These are phyloP conservation scores for Spondyliosoma cantharus DNA, from an alignment of 2,797 vertebrate species.

Conservation along the genomic window DNA sequence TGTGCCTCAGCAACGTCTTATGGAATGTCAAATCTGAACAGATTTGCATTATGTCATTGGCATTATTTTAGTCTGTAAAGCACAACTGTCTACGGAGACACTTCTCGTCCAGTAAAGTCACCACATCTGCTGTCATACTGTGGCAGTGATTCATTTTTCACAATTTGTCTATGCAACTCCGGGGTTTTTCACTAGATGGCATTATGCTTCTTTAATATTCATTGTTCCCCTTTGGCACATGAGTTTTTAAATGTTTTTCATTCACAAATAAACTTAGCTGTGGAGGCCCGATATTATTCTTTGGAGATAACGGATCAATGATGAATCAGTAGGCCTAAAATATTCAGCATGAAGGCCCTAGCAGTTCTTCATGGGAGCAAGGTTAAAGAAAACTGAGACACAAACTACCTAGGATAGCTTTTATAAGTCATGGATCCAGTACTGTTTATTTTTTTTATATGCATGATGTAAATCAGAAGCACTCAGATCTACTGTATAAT, in stretches of 20 bases:
- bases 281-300: background rate
- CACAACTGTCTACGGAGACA: background rate
- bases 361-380: background rate
- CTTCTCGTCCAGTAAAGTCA: background rate
- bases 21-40: background rate
- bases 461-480: background rate
- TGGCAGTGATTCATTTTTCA: background rate
- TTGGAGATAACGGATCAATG: background rate
- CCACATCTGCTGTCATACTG: background rate
- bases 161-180: background rate
- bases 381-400: background rate
- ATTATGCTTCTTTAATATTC: background rate
- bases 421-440: background rate
- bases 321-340: background rate
- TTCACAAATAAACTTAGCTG: background rate
- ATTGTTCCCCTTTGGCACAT: background rate
- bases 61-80: background rate
- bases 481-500: background rate
- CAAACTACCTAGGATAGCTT: background rate
- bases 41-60: background rate
- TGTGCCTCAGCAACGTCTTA: background rate
- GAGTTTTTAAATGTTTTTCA: background rate
- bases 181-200: conserved; percentile 12
- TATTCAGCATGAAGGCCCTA: background rate
- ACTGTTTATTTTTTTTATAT: background rate